phyloP scores from a whole-genome alignment of 2,113 vertebrate genomes.

The Macquaria ambigua region DNA sequence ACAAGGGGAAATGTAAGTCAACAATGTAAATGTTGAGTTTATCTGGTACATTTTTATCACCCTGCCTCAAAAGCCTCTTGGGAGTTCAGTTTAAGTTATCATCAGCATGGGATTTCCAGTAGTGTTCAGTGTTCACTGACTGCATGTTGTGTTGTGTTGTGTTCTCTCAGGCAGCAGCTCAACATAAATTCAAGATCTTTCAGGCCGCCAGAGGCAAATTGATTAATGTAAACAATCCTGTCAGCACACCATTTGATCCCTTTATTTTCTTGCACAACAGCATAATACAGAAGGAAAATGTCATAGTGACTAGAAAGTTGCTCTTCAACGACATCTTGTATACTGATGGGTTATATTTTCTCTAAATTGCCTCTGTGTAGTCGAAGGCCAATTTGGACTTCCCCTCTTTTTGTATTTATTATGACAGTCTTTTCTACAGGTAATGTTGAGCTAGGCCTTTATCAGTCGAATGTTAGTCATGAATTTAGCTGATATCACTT shows the following conservation, averaged over 20 bases:
- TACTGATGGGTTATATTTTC: neutral
- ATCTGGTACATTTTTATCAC: neutral
- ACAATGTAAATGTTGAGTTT: too few relatives aligned
- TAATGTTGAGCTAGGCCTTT: neutral
- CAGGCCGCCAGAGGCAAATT: neutral
- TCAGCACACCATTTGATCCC: neutral
- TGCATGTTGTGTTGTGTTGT: neutral
- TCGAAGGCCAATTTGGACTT: neutral
- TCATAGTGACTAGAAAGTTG: neutral
- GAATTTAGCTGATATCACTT: neutral
- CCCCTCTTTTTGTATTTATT: neutral
- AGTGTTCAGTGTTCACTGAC: neutral
- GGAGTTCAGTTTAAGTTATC: slow-evolving; percentile 9
- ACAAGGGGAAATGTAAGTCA: neutral
- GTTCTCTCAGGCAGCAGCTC: slow-evolving; percentile 11
- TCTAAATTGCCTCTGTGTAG: neutral
- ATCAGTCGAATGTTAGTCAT: neutral
- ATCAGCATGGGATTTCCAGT: neutral
- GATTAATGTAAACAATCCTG: slow-evolving; percentile 2
- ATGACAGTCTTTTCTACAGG: neutral
- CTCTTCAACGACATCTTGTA: neutral
- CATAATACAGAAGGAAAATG: neutral
- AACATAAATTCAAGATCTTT: neutral
- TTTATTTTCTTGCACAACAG: neutral
- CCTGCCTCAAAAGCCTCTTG: neutral